Percentiles rank a stretch among this genome's conserved stretches.
Conservation (phyloP, 2,888 invertebrate genomes). For the Platypus cylindrus region DNA sequence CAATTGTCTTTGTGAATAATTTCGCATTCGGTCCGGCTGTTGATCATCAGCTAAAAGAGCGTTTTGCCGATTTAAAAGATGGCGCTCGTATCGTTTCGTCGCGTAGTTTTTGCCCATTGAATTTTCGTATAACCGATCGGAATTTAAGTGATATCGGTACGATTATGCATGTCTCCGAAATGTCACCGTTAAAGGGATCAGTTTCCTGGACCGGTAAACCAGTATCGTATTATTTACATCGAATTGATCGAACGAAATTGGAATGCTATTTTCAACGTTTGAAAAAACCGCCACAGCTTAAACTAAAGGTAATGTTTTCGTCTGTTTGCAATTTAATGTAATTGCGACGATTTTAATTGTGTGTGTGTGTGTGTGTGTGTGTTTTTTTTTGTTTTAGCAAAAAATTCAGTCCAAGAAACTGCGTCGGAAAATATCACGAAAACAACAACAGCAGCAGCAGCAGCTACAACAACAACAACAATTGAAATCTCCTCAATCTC, state of each 20-base stretch:
- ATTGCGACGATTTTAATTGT: too few relatives aligned
- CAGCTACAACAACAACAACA: conserved; percentile 18
- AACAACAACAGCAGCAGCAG: conserved; percentile 24
- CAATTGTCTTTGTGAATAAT: conserved; percentile 98
- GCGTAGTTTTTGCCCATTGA: conserved; percentile 96
- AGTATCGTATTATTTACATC: conserved; percentile 96
- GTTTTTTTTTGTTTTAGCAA: too few relatives aligned
- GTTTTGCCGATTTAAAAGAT: conserved; percentile 91
- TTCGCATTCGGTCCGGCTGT: conserved; percentile 97
- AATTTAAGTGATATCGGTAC: conserved; percentile 97
- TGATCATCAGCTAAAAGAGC: conserved; percentile 90
- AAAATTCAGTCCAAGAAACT: conserved; percentile 37
- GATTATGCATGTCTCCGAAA: conserved; percentile 96
- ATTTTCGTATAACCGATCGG: conserved; percentile 95
- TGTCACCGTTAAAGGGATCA: conserved; percentile 87
- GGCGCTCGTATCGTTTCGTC: conserved; percentile 96
- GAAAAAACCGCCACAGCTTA: conserved; percentile 79
- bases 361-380: too few relatives aligned
- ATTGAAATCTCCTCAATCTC: too few relatives aligned
- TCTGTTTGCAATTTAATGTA: neutral
- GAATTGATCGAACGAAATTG: conserved; percentile 92
- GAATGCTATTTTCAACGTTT: conserved; percentile 93
- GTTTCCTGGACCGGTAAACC: conserved; percentile 99
- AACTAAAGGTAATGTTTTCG: too few relatives aligned
- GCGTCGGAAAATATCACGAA: conserved; percentile 38